Conservation (phyloP, 1,140 invertebrate species). For the Myzus persicae region DNA sequence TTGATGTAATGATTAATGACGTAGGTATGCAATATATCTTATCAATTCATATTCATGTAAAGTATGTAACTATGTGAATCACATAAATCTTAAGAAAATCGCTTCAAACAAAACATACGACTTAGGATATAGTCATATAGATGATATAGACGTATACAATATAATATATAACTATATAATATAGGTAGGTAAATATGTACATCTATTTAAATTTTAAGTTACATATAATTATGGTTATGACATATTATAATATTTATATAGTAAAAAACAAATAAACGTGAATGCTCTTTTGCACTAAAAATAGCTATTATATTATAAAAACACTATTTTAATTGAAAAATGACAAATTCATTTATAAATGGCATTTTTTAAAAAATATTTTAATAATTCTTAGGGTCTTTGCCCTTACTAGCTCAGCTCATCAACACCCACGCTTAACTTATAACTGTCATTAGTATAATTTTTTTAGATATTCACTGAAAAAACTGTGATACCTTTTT, state of each 20-base stretch:
- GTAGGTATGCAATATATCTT: neutral
- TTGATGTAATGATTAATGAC: neutral
- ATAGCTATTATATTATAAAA: neutral
- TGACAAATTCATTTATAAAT: neutral
- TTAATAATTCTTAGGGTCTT: neutral
- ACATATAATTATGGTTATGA: neutral
- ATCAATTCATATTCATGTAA: neutral
- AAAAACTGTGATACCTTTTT: neutral
- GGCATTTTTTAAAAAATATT: neutral
- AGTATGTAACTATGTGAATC: neutral
- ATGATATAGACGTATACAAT: neutral
- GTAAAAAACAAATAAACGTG: neutral
- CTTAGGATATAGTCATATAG: neutral
- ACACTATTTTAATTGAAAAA: neutral
- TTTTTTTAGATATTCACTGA: neutral
- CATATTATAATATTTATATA: neutral
- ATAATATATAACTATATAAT: neutral
- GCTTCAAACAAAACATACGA: neutral
- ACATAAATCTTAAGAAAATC: slow-evolving; percentile 1
- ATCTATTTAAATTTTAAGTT: too few relatives aligned
- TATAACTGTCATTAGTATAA: too few relatives aligned
- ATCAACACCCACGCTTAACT: neutral
- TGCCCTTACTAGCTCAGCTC: neutral
- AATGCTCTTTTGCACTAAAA: neutral
- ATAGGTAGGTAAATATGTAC: neutral